phyloP scores from a whole-genome alignment of 1,140 invertebrate genomes.

The Lepidurus apus region DNA sequence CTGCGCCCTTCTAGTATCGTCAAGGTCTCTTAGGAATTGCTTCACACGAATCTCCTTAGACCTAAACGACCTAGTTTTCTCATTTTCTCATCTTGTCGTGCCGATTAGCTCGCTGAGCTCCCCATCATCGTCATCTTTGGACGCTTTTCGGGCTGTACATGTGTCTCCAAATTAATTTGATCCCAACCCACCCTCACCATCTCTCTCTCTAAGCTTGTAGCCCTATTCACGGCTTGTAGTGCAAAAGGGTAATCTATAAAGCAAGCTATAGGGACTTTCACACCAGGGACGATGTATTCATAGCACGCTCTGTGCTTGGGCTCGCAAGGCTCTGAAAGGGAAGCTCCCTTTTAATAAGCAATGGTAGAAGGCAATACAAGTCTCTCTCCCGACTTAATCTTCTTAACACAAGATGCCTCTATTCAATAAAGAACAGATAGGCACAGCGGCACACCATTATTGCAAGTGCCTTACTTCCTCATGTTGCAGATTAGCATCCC shows the following conservation, averaged over 20 bases:
- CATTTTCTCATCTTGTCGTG: not conserved
- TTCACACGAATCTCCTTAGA: not conserved
- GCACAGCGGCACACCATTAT: constrained; percentile 18
- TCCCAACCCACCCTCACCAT: not conserved
- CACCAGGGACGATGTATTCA: constrained; percentile 16
- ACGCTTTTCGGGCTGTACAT: not conserved
- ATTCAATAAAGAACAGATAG: constrained; percentile 19
- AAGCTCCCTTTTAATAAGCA: constrained; percentile 16
- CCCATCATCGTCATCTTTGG: not conserved
- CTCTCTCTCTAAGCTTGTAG: not conserved
- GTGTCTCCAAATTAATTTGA: constrained; percentile 16
- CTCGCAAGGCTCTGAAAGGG: not conserved
- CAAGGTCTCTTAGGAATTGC: not conserved
- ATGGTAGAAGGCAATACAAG: constrained; percentile 19
- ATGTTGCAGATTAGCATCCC: constrained; percentile 17
- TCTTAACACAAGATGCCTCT: constrained; percentile 19
- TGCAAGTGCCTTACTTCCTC: constrained; percentile 18
- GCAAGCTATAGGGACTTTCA: constrained; percentile 21
- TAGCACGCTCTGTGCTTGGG: not conserved
- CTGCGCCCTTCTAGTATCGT: not conserved
- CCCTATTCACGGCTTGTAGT: not conserved
- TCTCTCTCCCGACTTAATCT: constrained; percentile 11
- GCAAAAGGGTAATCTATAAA: constrained; percentile 17
- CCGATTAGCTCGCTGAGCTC: not conserved
- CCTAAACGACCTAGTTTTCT: constrained; percentile 6